Evolutionary conservation across 1,140 invertebrate species (phyloP).

Genomic region (Phocides pigmalion): DNA sequence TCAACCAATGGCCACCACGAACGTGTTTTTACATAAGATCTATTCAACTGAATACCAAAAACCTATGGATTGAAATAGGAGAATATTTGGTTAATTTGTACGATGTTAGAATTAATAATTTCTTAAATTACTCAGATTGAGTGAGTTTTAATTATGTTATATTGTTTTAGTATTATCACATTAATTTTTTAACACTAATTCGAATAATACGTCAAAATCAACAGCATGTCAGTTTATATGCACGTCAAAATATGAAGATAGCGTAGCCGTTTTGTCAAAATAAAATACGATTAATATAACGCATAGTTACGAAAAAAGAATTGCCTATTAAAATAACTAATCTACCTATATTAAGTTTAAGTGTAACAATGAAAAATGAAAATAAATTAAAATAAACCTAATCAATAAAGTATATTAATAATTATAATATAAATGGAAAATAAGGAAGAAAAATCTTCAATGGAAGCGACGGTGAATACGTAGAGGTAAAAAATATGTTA

Average conservation of each 20-base stretch:
- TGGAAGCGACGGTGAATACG: constrained; percentile 10
- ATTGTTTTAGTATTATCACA: too few relatives aligned
- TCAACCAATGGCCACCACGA: too few relatives aligned
- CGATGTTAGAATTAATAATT: too few relatives aligned
- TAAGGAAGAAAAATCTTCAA: constrained; percentile 10
- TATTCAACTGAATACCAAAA: too few relatives aligned
- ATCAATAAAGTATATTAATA: constrained; percentile 7
- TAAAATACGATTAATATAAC: neutral
- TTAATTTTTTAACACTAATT: neutral
- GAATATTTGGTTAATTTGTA: too few relatives aligned
- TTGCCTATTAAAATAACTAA: constrained; percentile 6
- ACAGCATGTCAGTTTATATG: neutral
- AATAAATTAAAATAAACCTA: constrained; percentile 13
- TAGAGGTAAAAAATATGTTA: neutral
- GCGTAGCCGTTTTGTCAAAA: neutral
- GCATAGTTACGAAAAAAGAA: neutral
- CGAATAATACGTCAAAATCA: neutral
- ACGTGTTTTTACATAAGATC: too few relatives aligned
- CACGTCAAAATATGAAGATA: neutral
- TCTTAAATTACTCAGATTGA: too few relatives aligned
- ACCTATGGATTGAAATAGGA: too few relatives aligned
- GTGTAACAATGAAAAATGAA: constrained; percentile 4
- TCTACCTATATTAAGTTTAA: neutral
- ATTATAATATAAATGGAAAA: constrained; percentile 3
- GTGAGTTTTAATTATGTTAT: too few relatives aligned